phyloP scores from a whole-genome alignment of 2,797 vertebrate genomes.

The Leptodactylus fallax region DNA sequence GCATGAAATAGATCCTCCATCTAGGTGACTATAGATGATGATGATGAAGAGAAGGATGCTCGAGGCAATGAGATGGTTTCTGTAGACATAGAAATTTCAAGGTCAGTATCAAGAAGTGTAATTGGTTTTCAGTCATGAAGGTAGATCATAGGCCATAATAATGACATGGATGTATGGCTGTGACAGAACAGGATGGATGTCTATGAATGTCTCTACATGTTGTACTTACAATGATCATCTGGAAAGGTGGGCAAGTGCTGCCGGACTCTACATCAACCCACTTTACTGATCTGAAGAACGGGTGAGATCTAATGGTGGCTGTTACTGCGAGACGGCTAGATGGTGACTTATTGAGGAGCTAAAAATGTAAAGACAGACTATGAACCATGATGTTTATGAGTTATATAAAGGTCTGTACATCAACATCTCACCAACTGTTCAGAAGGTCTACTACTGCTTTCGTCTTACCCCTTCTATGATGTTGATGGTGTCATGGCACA shows the following conservation, averaged over 20 bases:
- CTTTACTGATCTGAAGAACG: background rate
- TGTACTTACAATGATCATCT: background rate
- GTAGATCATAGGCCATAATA: background rate
- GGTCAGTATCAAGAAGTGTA: background rate
- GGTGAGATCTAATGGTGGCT: background rate
- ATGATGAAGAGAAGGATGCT: background rate
- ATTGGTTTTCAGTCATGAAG: background rate
- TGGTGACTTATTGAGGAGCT: background rate
- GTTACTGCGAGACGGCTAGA: background rate
- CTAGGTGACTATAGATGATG: too few species aligned
- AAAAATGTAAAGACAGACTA: background rate
- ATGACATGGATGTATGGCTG: background rate
- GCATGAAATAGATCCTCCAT: too few species aligned
- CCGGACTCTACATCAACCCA: background rate
- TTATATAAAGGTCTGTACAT: background rate
- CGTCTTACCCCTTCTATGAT: background rate
- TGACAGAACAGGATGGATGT: background rate
- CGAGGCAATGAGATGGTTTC: background rate
- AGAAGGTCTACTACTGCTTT: background rate
- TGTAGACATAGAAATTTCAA: background rate
- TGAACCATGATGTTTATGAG: slow-evolving; percentile 49
- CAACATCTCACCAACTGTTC: background rate
- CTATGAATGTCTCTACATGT: background rate
- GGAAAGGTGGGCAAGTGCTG: background rate
- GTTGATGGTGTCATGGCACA: background rate